Percentiles rank a stretch among this genome's conserved stretches.
These are phyloP conservation scores for Hyles vespertilio DNA, from an alignment of 1,140 invertebrate species.

Conservation along the genomic window DNA sequence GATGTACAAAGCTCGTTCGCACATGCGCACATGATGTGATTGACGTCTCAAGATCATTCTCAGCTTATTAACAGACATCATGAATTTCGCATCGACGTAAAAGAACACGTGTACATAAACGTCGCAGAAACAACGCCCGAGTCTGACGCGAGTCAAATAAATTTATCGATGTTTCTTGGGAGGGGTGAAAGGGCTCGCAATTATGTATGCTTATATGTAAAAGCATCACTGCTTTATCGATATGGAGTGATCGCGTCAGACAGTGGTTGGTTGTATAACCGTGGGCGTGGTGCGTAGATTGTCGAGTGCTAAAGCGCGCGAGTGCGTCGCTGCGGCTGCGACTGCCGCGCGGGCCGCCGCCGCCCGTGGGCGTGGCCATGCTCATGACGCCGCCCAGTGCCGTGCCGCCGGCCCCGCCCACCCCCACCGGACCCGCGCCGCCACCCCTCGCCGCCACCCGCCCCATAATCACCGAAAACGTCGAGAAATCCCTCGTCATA, in stretches of 20 bases:
- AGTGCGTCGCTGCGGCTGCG: constrained; percentile 67
- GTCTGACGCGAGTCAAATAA: constrained; percentile 8
- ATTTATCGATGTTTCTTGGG: too few species aligned
- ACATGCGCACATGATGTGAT: constrained; percentile 27
- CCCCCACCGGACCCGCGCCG: constrained; percentile 14
- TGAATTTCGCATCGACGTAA: neutral
- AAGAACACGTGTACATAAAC: constrained; percentile 6
- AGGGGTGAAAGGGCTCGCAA: too few species aligned
- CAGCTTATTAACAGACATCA: constrained; percentile 27
- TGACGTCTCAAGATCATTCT: constrained; percentile 23
- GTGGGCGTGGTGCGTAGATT: constrained; percentile 40
- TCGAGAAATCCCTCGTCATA: constrained; percentile 27
- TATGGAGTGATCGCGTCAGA: constrained; percentile 1
- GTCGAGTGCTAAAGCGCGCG: constrained; percentile 68
- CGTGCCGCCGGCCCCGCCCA: constrained; percentile 55
- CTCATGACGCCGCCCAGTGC: constrained; percentile 69
- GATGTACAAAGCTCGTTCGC: constrained; percentile 7
- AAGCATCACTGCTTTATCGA: too few species aligned
- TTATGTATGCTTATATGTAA: too few species aligned
- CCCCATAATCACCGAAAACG: constrained; percentile 26
- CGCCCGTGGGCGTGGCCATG: constrained; percentile 52
- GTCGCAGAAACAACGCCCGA: neutral
- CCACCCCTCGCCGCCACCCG: neutral
- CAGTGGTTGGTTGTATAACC: constrained; percentile 4
- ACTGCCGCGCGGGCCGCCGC: constrained; percentile 59